Base-by-base conservation (phyloP, 2,113 vertebrate genomes). In the Chamaetylas fuelleborni region DNA sequence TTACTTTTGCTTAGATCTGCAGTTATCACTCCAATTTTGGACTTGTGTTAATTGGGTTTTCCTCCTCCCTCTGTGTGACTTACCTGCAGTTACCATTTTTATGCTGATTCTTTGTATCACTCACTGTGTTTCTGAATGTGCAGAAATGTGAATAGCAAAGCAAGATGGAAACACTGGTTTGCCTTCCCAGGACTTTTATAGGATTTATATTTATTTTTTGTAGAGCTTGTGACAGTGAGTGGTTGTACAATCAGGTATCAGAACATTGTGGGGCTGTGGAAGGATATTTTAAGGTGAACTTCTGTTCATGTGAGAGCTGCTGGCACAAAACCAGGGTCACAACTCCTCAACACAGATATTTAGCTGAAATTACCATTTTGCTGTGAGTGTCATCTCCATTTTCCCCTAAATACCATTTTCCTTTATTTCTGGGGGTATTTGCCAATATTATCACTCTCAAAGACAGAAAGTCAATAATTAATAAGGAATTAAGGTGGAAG, bases 51-150 rank as follows among this genome's bases (percentile, higher is more conserved):
- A 8, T 19, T 50, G 28, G 7, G 0, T 28, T 62, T 81, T 18
- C 24, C 1, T 2, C 23, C 10, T 43, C 31, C 67, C 48, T 53
- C 25, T 57, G 17, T 7, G 19, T 40, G 31, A 15, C 6, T 94
- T 48, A 26, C 9, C 6, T 7, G 43, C 56, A 57, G 12, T 92
- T 17, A 3, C 15, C 5, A 6, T 53, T 91, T 72, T 12, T 2
- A 11, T 62, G 33, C 36, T 92, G 56, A 25, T 36, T 71, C 29
- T 90, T 74, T 45, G 24, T 19, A 1, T 70, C 50, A 0, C 62
- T 80, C 43, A 1, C 62, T 0, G 0, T 5, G 5, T 54, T 87
- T 29, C 43, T 47, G 43, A 64, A 12, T 1, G 6, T 9, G 25
- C 0, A 12, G n/a, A 45, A 91, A 25, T 6, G 24, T 1, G n/a